Base-by-base conservation (phyloP, 1,140 invertebrate genomes). In the Drosophila equinoxialis region DNA sequence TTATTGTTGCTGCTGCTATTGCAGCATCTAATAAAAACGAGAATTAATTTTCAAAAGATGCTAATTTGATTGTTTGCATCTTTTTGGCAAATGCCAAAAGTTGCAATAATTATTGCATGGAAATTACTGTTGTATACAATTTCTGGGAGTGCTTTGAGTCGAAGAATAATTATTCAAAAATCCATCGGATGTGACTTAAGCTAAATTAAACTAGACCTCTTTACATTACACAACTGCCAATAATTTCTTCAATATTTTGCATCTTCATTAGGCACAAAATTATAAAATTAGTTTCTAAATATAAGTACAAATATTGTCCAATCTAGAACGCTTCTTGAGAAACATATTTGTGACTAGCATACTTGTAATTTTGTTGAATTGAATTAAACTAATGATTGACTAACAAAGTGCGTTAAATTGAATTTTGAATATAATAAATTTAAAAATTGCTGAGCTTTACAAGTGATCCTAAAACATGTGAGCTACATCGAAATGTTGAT, bases 1-100 rank as follows among this genome's bases (percentile, higher is more conserved):
- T 35, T 58, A 30, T 17, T 30, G 13, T 35, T 33, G 33, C n/a
- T 20, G 57, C 35, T 59, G 57, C 17, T 59, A 33, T 37, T 59
- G 57, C 17, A 20, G n/a, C 33, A 14, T 65, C 71, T 64, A 74
- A 77, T 77, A 78, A 78, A 78, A 78, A 71, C 64, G 55, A 75
- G 76, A 78, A 78, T 75, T 78, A 68, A 75, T 75, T 78, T 75
- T 39, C 54, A 59, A 70, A 74, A 74, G 67, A 75, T 78, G 76
- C 68, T 78, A 75, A 75, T 75, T 60, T 59, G 57, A 78, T 78
- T 71, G 72, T 75, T 78, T 78, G 64, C 72, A 73, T 71, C 73
- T 77, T 68, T 61, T 64, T 64, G 72, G 68, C 64, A 78, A 78
- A 78, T 78, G 72, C 68, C 76, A 78, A 67, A 74, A 75, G 37